phyloP scores from a whole-genome alignment of 2,113 vertebrate genomes.

The Phocoena phocoena region DNA sequence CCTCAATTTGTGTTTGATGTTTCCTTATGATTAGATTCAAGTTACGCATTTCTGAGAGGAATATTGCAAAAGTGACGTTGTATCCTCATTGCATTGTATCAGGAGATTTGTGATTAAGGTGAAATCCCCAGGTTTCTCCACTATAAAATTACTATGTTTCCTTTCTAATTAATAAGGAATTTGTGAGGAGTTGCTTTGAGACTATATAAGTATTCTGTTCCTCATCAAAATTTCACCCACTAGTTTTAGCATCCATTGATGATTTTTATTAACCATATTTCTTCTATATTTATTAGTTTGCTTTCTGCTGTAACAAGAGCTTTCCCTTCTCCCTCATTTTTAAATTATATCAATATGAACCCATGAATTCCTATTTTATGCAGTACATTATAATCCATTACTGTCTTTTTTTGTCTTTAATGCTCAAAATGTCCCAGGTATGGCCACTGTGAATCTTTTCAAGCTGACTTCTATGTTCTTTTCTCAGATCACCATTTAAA shows the following conservation, averaged over 20 bases:
- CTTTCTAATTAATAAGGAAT: conserved; percentile 11
- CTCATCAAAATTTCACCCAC: neutral
- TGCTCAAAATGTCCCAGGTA: neutral
- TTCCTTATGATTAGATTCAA: neutral
- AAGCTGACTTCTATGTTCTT: neutral
- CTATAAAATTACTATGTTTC: neutral
- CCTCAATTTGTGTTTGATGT: neutral
- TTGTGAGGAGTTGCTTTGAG: conserved; percentile 2
- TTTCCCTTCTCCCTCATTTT: neutral
- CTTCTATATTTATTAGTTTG: conserved; percentile 19
- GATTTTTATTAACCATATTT: conserved; percentile 36
- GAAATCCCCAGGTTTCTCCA: neutral
- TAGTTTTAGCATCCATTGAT: neutral
- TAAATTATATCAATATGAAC: neutral
- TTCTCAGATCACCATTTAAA: neutral
- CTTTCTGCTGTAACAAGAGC: neutral
- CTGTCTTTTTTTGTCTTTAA: neutral
- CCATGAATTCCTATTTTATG: neutral
- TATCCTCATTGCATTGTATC: neutral
- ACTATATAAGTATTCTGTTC: neutral
- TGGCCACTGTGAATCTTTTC: neutral
- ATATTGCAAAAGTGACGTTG: neutral
- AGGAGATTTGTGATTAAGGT: neutral
- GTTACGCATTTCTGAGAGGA: neutral
- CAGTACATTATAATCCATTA: neutral